phyloP scores from a whole-genome alignment of 2,113 vertebrate genomes.

The Mionectes macconnelli region DNA sequence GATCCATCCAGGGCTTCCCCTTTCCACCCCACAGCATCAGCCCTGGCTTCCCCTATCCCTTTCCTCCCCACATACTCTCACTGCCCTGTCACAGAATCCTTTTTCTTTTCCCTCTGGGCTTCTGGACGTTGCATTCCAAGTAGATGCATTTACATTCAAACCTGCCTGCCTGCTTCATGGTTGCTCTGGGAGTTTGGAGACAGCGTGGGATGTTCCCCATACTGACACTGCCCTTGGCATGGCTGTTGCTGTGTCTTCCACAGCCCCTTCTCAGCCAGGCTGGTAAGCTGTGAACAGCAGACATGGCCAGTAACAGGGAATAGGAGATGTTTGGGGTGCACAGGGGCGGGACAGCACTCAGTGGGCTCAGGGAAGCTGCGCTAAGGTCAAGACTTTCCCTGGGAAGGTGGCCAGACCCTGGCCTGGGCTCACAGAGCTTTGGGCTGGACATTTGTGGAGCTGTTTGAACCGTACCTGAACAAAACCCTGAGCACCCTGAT shows the following conservation, averaged over 20 bases:
- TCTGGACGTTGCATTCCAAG: neutral
- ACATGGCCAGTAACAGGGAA: accelerated
- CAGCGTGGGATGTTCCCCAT: accelerated
- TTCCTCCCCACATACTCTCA: neutral
- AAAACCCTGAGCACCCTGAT: neutral
- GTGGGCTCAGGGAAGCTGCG: accelerated
- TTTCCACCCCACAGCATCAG: neutral
- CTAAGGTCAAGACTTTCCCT: neutral
- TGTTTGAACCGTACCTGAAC: neutral
- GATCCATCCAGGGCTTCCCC: neutral
- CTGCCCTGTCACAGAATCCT: neutral
- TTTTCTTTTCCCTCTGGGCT: neutral
- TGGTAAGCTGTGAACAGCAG: neutral
- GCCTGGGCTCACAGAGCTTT: neutral
- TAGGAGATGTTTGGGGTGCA: neutral
- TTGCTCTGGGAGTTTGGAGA: neutral
- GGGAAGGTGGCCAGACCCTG: neutral
- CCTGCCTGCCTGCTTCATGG: accelerated
- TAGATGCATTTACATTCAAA: neutral
- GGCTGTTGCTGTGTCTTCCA: accelerated
- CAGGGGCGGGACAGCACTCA: neutral
- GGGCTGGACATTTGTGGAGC: neutral
- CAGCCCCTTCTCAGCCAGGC: neutral
- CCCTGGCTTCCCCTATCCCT: neutral
- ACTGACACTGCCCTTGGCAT: neutral